These are phyloP conservation scores for Tangara arthus DNA, from an alignment of 2,797 vertebrate genomes.

Conservation along the genomic window DNA sequence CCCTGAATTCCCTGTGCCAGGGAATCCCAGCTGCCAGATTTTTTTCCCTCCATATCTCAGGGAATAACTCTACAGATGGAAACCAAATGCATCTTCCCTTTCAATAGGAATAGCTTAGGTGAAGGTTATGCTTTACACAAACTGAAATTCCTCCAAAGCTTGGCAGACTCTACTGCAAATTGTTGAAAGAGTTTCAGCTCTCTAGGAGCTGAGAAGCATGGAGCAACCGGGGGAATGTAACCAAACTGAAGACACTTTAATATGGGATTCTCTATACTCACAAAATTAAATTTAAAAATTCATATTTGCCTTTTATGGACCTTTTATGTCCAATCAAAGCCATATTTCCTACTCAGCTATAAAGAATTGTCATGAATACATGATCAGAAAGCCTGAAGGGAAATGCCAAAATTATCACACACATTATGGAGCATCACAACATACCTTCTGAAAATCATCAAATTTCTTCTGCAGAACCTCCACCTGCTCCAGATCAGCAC, in stretches of 20 bases:
- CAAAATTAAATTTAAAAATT: not conserved
- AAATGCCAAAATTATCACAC: not conserved
- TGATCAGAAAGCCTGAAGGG: not conserved
- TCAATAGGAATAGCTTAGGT: not conserved
- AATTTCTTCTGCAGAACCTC: conserved; percentile 99
- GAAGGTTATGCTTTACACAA: not conserved
- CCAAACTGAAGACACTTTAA: not conserved
- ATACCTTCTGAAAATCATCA: conserved; percentile 98
- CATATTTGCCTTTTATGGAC: not conserved
- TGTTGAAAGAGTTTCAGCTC: not conserved
- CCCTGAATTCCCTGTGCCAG: not conserved
- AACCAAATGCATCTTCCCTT: not conserved
- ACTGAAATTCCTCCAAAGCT: not conserved
- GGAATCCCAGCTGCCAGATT: not conserved
- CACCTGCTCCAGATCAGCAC: conserved; percentile 96
- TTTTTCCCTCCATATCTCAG: rapidly evolving
- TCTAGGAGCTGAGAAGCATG: not conserved
- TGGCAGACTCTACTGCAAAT: not conserved
- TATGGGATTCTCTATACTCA: not conserved
- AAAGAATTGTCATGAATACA: not conserved
- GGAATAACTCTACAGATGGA: not conserved
- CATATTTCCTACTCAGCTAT: not conserved
- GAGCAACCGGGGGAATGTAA: not conserved
- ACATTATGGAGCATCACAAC: not conserved
- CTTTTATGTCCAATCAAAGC: not conserved